Base-by-base conservation (phyloP, 2,888 invertebrate genomes). In the Drosophila acutilabella region DNA sequence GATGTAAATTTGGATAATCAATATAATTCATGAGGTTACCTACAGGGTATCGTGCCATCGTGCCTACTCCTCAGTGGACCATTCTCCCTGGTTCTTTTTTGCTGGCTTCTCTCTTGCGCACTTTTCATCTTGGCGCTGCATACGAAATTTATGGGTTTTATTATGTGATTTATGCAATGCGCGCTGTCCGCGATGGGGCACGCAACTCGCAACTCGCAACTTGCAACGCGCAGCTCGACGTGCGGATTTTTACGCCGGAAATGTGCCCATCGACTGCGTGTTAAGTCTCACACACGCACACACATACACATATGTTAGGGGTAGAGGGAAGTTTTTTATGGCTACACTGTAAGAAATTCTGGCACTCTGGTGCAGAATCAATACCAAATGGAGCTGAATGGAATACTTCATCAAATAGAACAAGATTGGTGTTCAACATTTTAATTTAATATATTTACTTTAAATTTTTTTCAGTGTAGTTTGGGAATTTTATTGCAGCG, bases 61-160 rank as follows among this genome's bases (percentile, higher is more conserved):
- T 30, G 14, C 13, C 4, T 13, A 4, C 36, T 1, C 36, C 1
- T 4, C 36, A 4, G 30, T 30, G 30, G 14, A n/a, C 42, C 23
- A 11, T 5, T 42, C 47, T n/a, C 8, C 13, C 38, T 41, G 16
- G 6, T 26, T 42, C 38, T 40, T 33, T 23, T 42, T 47, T 64
- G 59, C 62, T 56, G 11, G 38, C 13, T 47, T 66, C 30, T 62
- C 53, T 48, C 58, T 51, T 66, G 72, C 64, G 56, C 65, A 64
- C 83, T 71, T 64, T 61, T 60, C 79, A 70, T 81, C 87, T 88
- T 76, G 76, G 69, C 68, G 68, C 71, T 81, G 86, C 85, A 82
- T 78, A 65, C 80, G 65, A 77, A 85, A 86, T 86, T 86, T 86
- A 86, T 86, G 85, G 88, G 78, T 85, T 89, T 86, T 89, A 88